Conservation (phyloP, 2,888 invertebrate genomes). For the Eupithecia exiguata region DNA sequence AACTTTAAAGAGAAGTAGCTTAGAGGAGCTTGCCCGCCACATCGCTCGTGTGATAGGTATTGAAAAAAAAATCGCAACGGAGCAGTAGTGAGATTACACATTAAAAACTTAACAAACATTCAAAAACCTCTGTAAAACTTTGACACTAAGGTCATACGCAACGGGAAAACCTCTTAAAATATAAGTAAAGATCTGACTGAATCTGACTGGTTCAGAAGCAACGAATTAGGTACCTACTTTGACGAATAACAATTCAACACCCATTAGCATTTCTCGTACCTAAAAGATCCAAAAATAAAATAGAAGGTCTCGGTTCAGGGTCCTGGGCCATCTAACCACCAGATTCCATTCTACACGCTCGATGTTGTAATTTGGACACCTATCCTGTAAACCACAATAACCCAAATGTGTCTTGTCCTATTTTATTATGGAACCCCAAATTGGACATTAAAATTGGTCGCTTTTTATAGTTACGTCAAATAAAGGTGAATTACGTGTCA, state of each 20-base stretch:
- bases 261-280: neutral
- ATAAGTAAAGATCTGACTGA: neutral
- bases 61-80: neutral
- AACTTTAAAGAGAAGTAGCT: neutral
- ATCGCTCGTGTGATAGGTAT: neutral
- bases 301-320: neutral
- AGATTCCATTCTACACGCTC: slow-evolving; percentile 22
- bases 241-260: neutral
- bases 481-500: slow-evolving; percentile 54
- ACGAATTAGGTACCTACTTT: neutral
- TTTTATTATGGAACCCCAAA: slow-evolving; percentile 35
- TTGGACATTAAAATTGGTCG: slow-evolving; percentile 32
- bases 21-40: neutral
- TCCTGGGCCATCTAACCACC: neutral
- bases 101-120: too few species aligned
- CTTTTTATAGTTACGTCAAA: slow-evolving; percentile 44
- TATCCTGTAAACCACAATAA: slow-evolving; percentile 45
- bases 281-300: neutral
- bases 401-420: slow-evolving; percentile 36
- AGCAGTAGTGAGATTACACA: too few species aligned
- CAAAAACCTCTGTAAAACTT: too few species aligned
- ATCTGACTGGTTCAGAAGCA: neutral
- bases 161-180: neutral
- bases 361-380: slow-evolving; percentile 62
- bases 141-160: too few species aligned